phyloP scores from a whole-genome alignment of 2,797 vertebrate genomes.

The Sebastes kiyomatsui region DNA sequence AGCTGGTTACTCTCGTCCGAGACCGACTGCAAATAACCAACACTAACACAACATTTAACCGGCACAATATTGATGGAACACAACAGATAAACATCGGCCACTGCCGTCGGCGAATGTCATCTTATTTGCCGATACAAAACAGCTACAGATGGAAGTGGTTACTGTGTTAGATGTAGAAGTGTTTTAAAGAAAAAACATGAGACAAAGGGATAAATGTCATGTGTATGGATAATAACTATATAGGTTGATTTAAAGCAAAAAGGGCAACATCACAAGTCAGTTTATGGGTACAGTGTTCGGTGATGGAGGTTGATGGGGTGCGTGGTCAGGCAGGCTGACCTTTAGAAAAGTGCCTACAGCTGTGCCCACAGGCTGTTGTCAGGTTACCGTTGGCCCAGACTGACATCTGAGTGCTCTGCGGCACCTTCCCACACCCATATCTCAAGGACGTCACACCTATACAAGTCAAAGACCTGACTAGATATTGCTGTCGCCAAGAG shows the following conservation, averaged over 20 bases:
- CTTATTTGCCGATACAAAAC: not conserved
- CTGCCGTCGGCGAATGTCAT: no score
- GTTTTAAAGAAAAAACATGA: not conserved
- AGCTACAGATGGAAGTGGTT: constrained; percentile 6
- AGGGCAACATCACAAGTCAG: constrained; percentile 23
- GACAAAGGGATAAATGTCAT: not conserved
- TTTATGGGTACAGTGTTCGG: constrained; percentile 23
- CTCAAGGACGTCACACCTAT: constrained; percentile 57
- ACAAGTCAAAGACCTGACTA: constrained; percentile 26
- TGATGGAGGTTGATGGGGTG: constrained; percentile 58
- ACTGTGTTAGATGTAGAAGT: not conserved
- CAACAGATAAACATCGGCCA: no score
- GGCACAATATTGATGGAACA: no score
- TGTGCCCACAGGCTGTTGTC: constrained; percentile 68
- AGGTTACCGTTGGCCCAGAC: constrained; percentile 50
- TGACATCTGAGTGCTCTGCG: constrained; percentile 53
- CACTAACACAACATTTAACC: no score
- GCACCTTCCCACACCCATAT: constrained; percentile 50
- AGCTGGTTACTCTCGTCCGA: no score
- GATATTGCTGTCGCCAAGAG: constrained; percentile 32
- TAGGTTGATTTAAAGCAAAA: constrained; percentile 9
- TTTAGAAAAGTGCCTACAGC: constrained; percentile 69
- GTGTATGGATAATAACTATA: not conserved
- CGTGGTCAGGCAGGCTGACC: constrained; percentile 56
- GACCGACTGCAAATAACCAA: no score